Evolutionary conservation across 2,888 invertebrate genomes (phyloP), one percentile per base, ranked within the genome.

Genomic region (Onthophagus sagittarius): DNA sequence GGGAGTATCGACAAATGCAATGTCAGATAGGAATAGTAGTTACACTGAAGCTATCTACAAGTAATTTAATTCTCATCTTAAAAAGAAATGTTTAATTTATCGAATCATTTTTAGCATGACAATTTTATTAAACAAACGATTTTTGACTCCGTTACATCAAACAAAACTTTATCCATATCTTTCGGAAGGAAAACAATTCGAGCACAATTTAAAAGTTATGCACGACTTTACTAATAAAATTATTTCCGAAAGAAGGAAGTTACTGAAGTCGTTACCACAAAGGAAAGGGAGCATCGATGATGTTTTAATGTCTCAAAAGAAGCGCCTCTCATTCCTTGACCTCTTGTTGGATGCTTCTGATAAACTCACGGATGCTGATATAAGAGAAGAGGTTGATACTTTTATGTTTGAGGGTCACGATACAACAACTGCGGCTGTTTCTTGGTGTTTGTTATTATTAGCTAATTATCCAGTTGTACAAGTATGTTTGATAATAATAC

Each of bases 371-470:
- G 79, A 80, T 74, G 75, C 72, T 53, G 81, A 81, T 62, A 79
- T 82, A 15, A 75, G 82, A 73, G 81, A 82, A 77, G 81, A 82
- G 76, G 81, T 81, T 5, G 82, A 82, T 72, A 82, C 72, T 7
- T 72, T 72, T 23, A 72, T 72, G 71, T 73, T 73, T 71, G 73
- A 73, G 33, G 85, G 85, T 1, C 84, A 84, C 70, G 84, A 86
- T 76, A 86, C 85, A 15, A 84, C 84, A 15, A 82, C 84, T 6
- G 80, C 83, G 11, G 82, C 83, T 1, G 80, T 84, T n/a, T 79
- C 81, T 73, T 85, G 82, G 82, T 79, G 81, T 6, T 77, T 86
- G 5, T 81, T 83, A 75, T 79, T 83, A 9, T 77, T 85, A 13
- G 84, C 83, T 70, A 81, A 81, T 71, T 74, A 85, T 77, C 83